Percentiles rank a stretch among this genome's conserved stretches.
Conservation (phyloP, 2,113 vertebrate species). For the Emydocephalus ijimae region DNA sequence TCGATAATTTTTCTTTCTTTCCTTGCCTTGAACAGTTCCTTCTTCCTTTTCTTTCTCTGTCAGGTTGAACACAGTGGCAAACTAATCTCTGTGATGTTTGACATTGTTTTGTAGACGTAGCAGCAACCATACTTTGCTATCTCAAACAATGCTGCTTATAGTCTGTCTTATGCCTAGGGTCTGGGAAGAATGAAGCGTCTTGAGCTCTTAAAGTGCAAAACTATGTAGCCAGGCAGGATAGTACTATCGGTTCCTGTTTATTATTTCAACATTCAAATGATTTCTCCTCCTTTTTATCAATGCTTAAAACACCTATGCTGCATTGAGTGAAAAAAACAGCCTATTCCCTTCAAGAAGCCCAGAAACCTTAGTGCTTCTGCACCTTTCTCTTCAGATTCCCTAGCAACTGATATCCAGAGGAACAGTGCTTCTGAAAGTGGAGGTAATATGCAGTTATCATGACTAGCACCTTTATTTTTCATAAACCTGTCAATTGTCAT, state of each 20-base stretch:
- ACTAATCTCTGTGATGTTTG: background rate
- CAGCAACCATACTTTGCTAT: background rate
- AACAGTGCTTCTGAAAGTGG: background rate
- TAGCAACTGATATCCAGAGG: background rate
- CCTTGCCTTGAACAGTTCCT: background rate
- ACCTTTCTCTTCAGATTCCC: background rate
- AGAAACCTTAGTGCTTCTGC: background rate
- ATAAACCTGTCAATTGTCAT: background rate
- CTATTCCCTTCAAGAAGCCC: background rate
- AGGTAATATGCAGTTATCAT: background rate
- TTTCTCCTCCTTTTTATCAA: background rate
- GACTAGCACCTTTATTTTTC: background rate
- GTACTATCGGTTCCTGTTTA: background rate
- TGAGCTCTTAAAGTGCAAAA: background rate
- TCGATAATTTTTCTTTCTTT: background rate
- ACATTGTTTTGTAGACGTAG: background rate
- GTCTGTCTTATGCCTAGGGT: background rate
- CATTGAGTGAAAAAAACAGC: background rate
- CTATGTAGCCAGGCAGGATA: background rate
- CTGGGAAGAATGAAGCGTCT: background rate
- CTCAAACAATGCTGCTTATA: background rate
- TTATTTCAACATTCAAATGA: background rate
- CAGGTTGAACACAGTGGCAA: background rate
- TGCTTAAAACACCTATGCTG: background rate
- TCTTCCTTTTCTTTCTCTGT: background rate